A percentile compares a stretch with the other conserved stretches of the same genome.
These are phyloP conservation scores for Nomada ferruginata DNA, from an alignment of 2,888 invertebrate genomes.

Conservation along the genomic window DNA sequence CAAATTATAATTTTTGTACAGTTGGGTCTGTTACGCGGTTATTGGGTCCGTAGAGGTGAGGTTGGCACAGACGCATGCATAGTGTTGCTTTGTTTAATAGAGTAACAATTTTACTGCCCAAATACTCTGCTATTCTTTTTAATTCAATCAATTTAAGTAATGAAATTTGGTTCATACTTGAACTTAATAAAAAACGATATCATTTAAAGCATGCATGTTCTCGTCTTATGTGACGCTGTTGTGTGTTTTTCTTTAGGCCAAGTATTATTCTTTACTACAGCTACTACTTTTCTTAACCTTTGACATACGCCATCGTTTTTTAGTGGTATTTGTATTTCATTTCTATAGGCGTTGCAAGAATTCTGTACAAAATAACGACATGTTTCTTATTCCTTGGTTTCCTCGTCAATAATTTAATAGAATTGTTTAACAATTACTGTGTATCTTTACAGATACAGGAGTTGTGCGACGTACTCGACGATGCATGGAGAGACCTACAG, in stretches of 20 bases:
- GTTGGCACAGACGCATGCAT: constrained; percentile 73
- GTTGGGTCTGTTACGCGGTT: constrained; percentile 76
- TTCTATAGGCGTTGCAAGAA: not conserved
- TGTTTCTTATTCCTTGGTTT: not conserved
- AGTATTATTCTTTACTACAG: not conserved
- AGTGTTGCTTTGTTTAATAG: constrained; percentile 54
- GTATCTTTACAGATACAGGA: constrained; percentile 87
- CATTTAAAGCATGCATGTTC: constrained; percentile 46
- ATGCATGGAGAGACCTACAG: constrained; percentile 91
- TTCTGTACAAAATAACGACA: constrained; percentile 13
- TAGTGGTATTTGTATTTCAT: constrained; percentile 1
- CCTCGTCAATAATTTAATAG: constrained; percentile 19
- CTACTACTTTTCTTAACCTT: too few relatives aligned
- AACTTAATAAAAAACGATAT: not conserved
- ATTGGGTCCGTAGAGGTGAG: constrained; percentile 77
- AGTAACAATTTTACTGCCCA: constrained; percentile 21
- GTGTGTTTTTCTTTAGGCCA: not conserved
- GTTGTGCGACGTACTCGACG: constrained; percentile 89
- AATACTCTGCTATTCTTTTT: not conserved
- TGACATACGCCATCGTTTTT: not conserved
- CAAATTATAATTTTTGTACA: constrained; percentile 77
- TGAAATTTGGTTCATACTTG: not conserved
- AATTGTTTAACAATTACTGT: constrained; percentile 14
- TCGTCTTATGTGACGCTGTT: constrained; percentile 24
- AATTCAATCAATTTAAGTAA: not conserved